Evolutionary conservation across 2,113 vertebrate species (phyloP).

Genomic region (Notiomystis cincta): DNA sequence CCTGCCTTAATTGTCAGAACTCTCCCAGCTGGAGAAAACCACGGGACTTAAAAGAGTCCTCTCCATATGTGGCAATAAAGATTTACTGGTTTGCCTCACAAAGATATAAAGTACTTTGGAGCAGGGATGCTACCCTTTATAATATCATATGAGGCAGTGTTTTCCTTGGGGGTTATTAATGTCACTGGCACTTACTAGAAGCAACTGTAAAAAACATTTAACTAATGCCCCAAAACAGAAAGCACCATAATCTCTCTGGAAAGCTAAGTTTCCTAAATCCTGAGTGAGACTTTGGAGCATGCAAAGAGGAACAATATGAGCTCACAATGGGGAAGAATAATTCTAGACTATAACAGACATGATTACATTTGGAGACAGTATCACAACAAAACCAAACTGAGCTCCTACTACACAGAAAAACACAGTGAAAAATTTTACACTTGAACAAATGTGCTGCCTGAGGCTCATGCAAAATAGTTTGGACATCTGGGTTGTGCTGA

Average conservation of each 20-base stretch:
- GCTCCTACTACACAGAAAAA: neutral
- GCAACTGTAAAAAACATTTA: neutral
- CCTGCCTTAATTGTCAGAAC: neutral
- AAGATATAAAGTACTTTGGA: neutral
- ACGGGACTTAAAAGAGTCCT: neutral
- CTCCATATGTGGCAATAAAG: neutral
- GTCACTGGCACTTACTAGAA: neutral
- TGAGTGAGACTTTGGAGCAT: neutral
- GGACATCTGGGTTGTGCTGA: neutral
- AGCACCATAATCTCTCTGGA: neutral
- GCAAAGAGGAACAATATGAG: neutral
- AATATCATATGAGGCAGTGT: neutral
- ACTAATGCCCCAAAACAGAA: neutral
- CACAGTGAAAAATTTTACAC: neutral
- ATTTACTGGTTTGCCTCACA: neutral
- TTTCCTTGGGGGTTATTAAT: neutral
- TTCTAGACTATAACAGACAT: neutral
- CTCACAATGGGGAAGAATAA: neutral
- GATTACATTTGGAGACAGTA: neutral
- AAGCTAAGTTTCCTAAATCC: slow-evolving; percentile 17
- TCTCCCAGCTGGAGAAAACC: neutral
- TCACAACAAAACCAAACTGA: neutral
- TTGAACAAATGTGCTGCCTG: neutral
- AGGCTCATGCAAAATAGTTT: neutral
- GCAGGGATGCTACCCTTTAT: neutral